Base-by-base conservation (phyloP, 2,888 invertebrate genomes). In the Ecliptopera silaceata region DNA sequence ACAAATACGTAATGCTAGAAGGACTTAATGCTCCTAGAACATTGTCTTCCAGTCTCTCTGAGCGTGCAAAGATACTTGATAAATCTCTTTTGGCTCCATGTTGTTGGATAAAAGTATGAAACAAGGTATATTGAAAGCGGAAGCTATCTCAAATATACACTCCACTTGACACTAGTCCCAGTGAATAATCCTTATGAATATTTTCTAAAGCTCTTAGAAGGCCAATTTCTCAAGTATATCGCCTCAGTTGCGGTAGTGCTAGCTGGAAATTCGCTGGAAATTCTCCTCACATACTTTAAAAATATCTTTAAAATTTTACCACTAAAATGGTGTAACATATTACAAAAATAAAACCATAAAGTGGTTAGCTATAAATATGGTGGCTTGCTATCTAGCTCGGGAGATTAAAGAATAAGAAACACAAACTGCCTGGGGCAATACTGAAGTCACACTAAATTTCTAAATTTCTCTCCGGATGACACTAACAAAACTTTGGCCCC, bases 401-500 rank as follows among this genome's bases (percentile, higher is more conserved):
- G 56, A 65, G 61, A 65, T 66, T 64, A 66, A 64, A 66, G 67
- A 69, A 68, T 69, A 70, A 68, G 61, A 71, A 72, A 61, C 56
- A 58, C 56, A 47, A 71, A 74, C 63, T 63, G 66, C 75, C 69
- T 66, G 56, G 56, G 71, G 77, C 77, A 74, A 75, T 77, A 76
- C 68, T 65, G 61, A 56, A 75, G 80, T 72, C 70, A 69, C 69
- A 80, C 77, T 82, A 83, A 82, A 83, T 84, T 82, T 81, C 79
- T 82, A 82, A 84, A 84, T 84, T 82, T 82, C 79, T 77, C 83
- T 80, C 82, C 70, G 64, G 84, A 82, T 82, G 84, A 82, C 82
- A 80, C 77, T 82, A 82, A 81, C 82, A 77, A 80, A 84, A 84
- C 80, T 84, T 81, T 65, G 59, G 70, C 75, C 70, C 70, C 72